Base-by-base conservation (phyloP, 2,888 invertebrate species). In the Chrysotoxum bicinctum region DNA sequence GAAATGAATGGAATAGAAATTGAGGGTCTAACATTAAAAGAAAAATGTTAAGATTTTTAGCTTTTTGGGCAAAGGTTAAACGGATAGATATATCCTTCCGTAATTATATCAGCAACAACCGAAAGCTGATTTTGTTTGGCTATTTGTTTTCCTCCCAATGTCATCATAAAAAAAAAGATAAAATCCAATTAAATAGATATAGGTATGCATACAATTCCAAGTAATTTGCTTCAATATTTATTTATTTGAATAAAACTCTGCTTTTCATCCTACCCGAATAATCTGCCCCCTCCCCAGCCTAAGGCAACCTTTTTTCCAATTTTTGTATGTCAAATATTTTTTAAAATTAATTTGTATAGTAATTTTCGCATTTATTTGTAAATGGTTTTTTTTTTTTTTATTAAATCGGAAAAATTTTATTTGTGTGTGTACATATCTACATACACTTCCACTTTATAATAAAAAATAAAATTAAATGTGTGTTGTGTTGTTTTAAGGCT, bases 391-490 rank as follows among this genome's bases (percentile, higher is more conserved):
- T 19, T 54, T 16, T 54, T 9, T 54, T 10, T 54, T 54, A 30
- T 32, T 54, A n/a, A 54, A 54, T 54, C n/a, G 26, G n/a, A 54
- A 16, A 54, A 54, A 54, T 30, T 54, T 54, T 16, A 54, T 54
- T 30, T 54, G 52, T 54, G 12, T 21, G n/a, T n/a, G n/a, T n/a
- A n/a, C n/a, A n/a, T n/a, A n/a, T n/a, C n/a, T n/a, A n/a, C n/a
- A n/a, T n/a, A n/a, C n/a, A n/a, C n/a, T n/a, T 21, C 16, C 35
- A 37, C 21, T 58, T 58, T 5, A 58, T 58, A n/a, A n/a, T n/a
- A n/a, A n/a, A n/a, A n/a, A 35, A 58, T 21, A 37, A 58, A 35
- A 58, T 37, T 58, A 21, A 37, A 35, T 37, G 21, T 21, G 37
- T 6, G 19, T 19, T 37, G 21, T 58, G 21, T 16, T 62, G 9